These are phyloP conservation scores for Nemopilema nomurai DNA, from an alignment of 30 jellyfish, hydroid and myxozoan genomes.

Conservation along the genomic window DNA sequence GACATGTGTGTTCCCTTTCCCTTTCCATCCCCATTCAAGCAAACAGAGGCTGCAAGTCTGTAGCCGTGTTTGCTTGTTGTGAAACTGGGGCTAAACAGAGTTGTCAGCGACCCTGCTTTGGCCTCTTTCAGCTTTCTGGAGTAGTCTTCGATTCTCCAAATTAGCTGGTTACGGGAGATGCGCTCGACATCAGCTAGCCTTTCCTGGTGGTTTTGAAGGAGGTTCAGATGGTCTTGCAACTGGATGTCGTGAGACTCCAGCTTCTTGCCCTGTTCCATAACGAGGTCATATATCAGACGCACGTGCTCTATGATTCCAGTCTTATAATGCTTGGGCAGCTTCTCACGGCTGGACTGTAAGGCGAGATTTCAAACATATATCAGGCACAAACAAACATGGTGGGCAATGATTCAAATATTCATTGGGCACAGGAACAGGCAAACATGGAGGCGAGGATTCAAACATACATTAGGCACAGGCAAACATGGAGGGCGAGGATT, in stretches of 20 bases:
- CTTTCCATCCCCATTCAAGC: constrained; percentile 98
- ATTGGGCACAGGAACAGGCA: no score
- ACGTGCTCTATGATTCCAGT: constrained; percentile 98
- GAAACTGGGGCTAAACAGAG: constrained; percentile 97
- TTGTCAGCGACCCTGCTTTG: constrained; percentile 87
- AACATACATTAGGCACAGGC: no score
- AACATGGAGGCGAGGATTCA: no score
- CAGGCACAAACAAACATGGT: no score
- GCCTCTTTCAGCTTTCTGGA: constrained; percentile 94
- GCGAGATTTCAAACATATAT: no score
- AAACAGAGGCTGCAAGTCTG: constrained; percentile 89
- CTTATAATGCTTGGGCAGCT: constrained; percentile 91
- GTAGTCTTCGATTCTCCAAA: constrained; percentile 95
- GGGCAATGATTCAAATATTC: no score
- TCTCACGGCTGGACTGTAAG: constrained; percentile 90
- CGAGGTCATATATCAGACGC: constrained; percentile 86
- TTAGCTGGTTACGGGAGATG: constrained; percentile 86
- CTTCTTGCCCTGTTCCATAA: constrained; percentile 91
- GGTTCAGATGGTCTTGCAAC: constrained; percentile 91
- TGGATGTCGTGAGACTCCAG: constrained; percentile 89
- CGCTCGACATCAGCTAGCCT: constrained; percentile 89
- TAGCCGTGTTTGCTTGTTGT: constrained; percentile 97
- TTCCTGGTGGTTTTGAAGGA: constrained; percentile 91
- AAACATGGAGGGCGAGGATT: no score
- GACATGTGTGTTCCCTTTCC: constrained; percentile 99